A percentile compares a stretch with the other conserved stretches of the same genome.
phyloP scores from a whole-genome alignment of 2,113 vertebrate genomes.

The Nansenia antarctica region DNA sequence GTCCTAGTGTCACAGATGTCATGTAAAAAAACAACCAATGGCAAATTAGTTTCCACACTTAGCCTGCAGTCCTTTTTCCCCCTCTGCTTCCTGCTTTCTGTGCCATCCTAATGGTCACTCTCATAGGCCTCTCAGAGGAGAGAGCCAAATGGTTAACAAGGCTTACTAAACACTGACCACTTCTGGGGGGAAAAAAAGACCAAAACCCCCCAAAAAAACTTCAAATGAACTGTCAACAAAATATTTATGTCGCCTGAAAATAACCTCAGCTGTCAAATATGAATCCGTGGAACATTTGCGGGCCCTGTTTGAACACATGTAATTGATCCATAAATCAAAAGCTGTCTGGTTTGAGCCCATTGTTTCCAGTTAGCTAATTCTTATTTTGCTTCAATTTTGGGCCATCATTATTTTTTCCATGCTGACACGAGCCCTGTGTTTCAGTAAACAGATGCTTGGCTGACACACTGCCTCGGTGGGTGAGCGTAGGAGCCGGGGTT shows the following conservation, averaged over 20 bases:
- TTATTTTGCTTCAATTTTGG: slow-evolving; percentile 53
- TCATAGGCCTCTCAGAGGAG: slow-evolving; percentile 13
- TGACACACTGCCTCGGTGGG: slow-evolving; percentile 2
- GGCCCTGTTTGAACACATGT: slow-evolving; percentile 35
- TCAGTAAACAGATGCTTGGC: slow-evolving; percentile 42
- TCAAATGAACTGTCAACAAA: slow-evolving; percentile 64
- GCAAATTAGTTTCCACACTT: slow-evolving; percentile 56
- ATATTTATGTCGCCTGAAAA: slow-evolving; percentile 55
- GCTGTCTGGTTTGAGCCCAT: slow-evolving; percentile 34
- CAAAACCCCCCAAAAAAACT: slow-evolving; percentile 25
- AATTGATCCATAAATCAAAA: slow-evolving; percentile 56
- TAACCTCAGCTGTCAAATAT: slow-evolving; percentile 56
- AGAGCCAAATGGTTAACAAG: slow-evolving; percentile 48
- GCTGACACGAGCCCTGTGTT: slow-evolving; percentile 15
- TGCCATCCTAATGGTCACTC: slow-evolving; percentile 52
- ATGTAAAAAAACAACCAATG: slow-evolving; percentile 53
- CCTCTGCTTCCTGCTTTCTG: slow-evolving; percentile 23
- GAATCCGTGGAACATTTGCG: slow-evolving; percentile 48
- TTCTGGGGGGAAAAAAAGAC: slow-evolving; percentile 38
- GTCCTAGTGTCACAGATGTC: slow-evolving; percentile 48
- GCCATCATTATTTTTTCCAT: slow-evolving; percentile 25
- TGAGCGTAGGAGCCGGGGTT: slow-evolving; percentile 17
- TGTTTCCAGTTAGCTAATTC: slow-evolving; percentile 50
- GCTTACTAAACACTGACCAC: slow-evolving; percentile 51
- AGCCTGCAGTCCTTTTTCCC: slow-evolving; percentile 24